Evolutionary conservation across 2,888 invertebrate genomes (phyloP).

Genomic region (Macrosiphum euphorbiae): DNA sequence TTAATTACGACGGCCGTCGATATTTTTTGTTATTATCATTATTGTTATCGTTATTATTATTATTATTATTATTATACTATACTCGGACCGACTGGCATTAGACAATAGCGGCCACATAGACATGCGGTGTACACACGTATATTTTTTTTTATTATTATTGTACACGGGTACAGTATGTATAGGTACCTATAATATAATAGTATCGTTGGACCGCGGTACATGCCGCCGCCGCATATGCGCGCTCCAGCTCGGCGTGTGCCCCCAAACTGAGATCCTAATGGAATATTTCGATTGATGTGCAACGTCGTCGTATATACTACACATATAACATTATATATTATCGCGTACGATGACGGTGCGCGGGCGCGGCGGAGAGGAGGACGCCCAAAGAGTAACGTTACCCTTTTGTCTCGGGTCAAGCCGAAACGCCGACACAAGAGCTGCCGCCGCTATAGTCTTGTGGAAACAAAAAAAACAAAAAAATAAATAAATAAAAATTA

Average conservation of each 20-base stretch:
- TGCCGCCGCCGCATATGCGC: neutral
- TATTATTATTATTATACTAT: slow-evolving; percentile 24
- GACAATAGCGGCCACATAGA: slow-evolving; percentile 16
- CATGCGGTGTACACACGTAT: neutral
- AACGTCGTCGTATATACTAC: neutral
- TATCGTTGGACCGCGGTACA: neutral
- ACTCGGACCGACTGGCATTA: slow-evolving; percentile 37
- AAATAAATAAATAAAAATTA: neutral
- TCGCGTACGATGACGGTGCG: neutral
- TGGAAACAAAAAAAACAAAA: slow-evolving; percentile 6
- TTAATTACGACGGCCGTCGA: slow-evolving; percentile 46
- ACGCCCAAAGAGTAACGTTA: slow-evolving; percentile 55
- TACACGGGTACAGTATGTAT: neutral
- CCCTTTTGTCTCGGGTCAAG: slow-evolving; percentile 63
- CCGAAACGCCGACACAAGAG: slow-evolving; percentile 55
- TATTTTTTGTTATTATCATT: slow-evolving; percentile 41
- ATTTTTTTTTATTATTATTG: neutral
- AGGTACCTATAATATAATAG: neutral
- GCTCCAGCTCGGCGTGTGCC: slow-evolving; percentile 41
- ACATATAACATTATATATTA: neutral
- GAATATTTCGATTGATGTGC: slow-evolving; percentile 60
- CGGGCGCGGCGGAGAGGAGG: neutral
- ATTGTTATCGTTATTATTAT: slow-evolving; percentile 42
- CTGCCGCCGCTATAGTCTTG: slow-evolving; percentile 18
- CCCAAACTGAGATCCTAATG: slow-evolving; percentile 63